These are phyloP conservation scores for Drosophila ananassae DNA, from an alignment of 1,140 invertebrate genomes.

Conservation along the genomic window DNA sequence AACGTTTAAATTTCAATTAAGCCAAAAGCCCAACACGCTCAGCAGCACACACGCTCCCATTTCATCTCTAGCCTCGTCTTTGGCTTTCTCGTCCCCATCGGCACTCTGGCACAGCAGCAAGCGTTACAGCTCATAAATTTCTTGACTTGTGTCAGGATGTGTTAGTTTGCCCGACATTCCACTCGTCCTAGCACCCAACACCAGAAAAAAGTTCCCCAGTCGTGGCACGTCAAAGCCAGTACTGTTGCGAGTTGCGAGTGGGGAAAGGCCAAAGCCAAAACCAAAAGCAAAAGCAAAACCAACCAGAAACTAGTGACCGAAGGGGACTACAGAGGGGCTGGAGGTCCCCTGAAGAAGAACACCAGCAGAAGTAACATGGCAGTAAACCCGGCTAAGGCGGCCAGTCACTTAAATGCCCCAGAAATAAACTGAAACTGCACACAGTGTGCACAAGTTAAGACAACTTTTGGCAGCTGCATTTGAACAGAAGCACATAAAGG, in stretches of 20 bases:
- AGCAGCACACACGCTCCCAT: conserved; percentile 8
- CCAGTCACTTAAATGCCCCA: conserved; percentile 72
- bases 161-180: conserved; percentile 72
- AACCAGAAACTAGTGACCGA: conserved; percentile 28
- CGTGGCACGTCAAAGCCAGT: conserved; percentile 58
- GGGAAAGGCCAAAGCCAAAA: neutral
- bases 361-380: conserved; percentile 9
- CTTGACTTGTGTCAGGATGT: conserved; percentile 80
- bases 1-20: conserved; percentile 82
- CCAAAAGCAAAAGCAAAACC: neutral
- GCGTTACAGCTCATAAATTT: conserved; percentile 81
- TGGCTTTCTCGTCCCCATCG: conserved; percentile 17
- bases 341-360: conserved; percentile 2
- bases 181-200: conserved; percentile 56
- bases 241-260: neutral
- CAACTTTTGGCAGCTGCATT: conserved; percentile 70
- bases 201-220: conserved; percentile 51
- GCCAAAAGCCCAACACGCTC: conserved; percentile 59
- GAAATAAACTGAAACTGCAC: conserved; percentile 79
- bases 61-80: neutral
- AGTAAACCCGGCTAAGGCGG: conserved; percentile 56
- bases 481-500: conserved; percentile 43
- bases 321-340: conserved; percentile 10
- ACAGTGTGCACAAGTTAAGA: conserved; percentile 60
- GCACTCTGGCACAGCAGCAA: conserved; percentile 39